Evolutionary conservation across 2,888 invertebrate genomes (phyloP).

Genomic region (Pachycephus smyrnensis): DNA sequence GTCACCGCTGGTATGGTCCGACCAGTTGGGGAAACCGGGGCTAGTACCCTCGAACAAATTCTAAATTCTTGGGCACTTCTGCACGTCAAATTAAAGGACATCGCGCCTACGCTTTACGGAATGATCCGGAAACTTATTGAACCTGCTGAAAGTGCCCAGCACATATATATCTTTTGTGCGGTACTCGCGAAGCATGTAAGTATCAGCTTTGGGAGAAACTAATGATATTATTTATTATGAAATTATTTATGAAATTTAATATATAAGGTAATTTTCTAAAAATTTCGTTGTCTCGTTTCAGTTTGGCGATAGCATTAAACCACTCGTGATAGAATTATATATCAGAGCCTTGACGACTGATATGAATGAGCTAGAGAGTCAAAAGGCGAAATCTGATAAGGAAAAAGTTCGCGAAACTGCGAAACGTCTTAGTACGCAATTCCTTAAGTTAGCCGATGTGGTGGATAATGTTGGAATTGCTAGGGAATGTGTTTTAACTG

Average conservation of each 20-base stretch:
- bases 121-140: conserved; percentile 67
- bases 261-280: neutral
- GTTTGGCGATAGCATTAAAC: conserved; percentile 71
- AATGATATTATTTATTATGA: no score
- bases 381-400: conserved; percentile 71
- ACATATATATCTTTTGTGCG: conserved; percentile 76
- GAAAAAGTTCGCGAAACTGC: conserved; percentile 71
- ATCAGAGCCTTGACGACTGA: conserved; percentile 81
- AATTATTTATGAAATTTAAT: neutral
- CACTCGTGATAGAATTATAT: conserved; percentile 79
- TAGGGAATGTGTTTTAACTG: conserved; percentile 80
- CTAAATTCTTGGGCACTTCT: conserved; percentile 61
- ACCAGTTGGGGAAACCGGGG: conserved; percentile 64
- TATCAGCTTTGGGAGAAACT: neutral
- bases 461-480: conserved; percentile 73
- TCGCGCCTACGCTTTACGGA: conserved; percentile 56
- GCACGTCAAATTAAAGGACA: conserved; percentile 60
- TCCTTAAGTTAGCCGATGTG: conserved; percentile 74
- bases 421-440: conserved; percentile 71
- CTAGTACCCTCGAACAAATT: conserved; percentile 59
- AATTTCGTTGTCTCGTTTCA: conserved; percentile 58
- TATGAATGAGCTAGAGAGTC: conserved; percentile 79
- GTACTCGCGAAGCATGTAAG: conserved; percentile 66
- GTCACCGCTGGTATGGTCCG: conserved; percentile 71
- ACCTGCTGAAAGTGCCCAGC: conserved; percentile 75